phyloP scores from a whole-genome alignment of 2,888 invertebrate species.

The Pyrocoelia pectoralis region DNA sequence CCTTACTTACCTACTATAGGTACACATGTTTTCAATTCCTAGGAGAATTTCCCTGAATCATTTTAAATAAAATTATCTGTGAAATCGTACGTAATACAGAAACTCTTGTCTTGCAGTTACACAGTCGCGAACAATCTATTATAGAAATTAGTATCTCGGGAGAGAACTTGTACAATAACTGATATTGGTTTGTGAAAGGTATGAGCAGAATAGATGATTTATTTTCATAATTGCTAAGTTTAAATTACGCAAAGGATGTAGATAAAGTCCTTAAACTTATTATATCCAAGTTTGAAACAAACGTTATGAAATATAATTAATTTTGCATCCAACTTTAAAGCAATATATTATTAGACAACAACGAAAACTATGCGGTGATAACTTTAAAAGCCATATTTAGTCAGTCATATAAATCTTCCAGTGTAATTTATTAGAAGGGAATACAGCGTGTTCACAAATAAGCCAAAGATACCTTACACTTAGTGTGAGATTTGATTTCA shows the following conservation, averaged over 20 bases:
- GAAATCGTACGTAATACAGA: slow-evolving; percentile 16
- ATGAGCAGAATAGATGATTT: slow-evolving; percentile 38
- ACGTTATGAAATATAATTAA: slow-evolving; percentile 5
- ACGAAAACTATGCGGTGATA: background rate
- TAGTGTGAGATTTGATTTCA: too few species aligned
- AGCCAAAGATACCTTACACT: too few species aligned
- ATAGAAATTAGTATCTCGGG: slow-evolving; percentile 29
- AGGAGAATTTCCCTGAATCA: slow-evolving; percentile 16
- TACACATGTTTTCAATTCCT: slow-evolving; percentile 12
- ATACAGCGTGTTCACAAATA: too few species aligned
- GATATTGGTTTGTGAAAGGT: slow-evolving; percentile 38
- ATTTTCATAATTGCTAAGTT: slow-evolving; percentile 40
- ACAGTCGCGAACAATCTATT: slow-evolving; percentile 29
- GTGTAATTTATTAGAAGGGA: too few species aligned
- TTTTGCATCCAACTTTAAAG: background rate
- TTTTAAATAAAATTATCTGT: slow-evolving; percentile 18
- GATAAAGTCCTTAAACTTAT: slow-evolving; percentile 34
- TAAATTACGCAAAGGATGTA: slow-evolving; percentile 39
- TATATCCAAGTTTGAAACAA: slow-evolving; percentile 21
- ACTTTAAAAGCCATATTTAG: background rate
- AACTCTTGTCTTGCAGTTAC: slow-evolving; percentile 12
- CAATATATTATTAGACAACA: background rate
- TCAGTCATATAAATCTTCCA: background rate
- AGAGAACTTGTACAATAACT: slow-evolving; percentile 38
- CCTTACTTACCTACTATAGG: background rate